phyloP scores from a whole-genome alignment of 1,140 invertebrate genomes.

The Drosophila setifemur region DNA sequence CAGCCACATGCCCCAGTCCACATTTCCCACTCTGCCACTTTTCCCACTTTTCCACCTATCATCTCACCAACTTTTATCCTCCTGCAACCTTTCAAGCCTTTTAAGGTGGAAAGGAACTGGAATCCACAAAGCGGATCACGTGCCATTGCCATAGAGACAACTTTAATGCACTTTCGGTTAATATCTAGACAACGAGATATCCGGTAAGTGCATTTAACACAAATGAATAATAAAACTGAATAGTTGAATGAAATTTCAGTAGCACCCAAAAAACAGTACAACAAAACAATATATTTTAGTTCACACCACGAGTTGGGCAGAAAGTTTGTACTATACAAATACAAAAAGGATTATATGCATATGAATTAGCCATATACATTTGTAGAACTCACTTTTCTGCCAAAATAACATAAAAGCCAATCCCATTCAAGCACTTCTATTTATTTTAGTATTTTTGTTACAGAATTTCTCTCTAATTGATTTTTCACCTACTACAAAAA shows the following conservation, averaged over 20 bases:
- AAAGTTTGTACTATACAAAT: too few relatives aligned
- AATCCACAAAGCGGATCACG: constrained; percentile 28
- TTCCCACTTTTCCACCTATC: not conserved
- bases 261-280: too few relatives aligned
- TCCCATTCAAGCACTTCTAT: too few relatives aligned
- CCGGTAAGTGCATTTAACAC: not conserved
- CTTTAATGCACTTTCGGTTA: constrained; percentile 34
- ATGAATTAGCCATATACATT: too few relatives aligned
- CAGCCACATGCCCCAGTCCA: constrained; percentile 11
- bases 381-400: too few relatives aligned
- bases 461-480: not conserved
- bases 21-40: not conserved
- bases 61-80: not conserved
- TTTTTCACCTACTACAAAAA: not conserved
- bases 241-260: too few relatives aligned
- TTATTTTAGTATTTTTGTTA: too few relatives aligned
- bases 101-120: not conserved
- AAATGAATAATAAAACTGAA: too few relatives aligned
- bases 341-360: too few relatives aligned
- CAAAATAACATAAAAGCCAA: too few relatives aligned
- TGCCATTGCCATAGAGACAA: constrained; percentile 13
- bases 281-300: too few relatives aligned
- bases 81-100: not conserved
- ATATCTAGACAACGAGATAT: not conserved
- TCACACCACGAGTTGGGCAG: too few relatives aligned